phyloP scores from a whole-genome alignment of 2,797 vertebrate genomes.

The Myiotriccus ornatus region DNA sequence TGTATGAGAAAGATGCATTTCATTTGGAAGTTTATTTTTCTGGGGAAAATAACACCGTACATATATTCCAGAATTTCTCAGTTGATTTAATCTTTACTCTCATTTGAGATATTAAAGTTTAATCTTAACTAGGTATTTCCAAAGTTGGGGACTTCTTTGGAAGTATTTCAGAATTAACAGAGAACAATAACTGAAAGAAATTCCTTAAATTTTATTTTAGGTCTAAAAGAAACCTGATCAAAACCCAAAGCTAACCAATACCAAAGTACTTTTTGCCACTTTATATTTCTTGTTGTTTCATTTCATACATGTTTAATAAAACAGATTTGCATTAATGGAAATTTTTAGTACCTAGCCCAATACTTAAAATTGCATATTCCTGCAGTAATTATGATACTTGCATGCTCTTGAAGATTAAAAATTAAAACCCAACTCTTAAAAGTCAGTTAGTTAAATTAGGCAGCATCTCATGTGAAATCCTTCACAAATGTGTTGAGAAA shows the following conservation, averaged over 20 bases:
- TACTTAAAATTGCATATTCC: neutral
- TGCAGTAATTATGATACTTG: neutral
- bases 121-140: neutral
- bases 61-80: neutral
- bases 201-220: neutral
- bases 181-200: neutral
- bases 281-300: neutral
- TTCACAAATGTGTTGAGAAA: conserved; percentile 34
- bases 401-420: conserved; percentile 16
- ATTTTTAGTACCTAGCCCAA: conserved; percentile 48
- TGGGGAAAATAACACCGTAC: neutral
- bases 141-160: neutral
- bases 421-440: conserved; percentile 21
- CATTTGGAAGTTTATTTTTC: neutral
- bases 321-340: neutral
- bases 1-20: neutral
- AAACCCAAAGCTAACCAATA: neutral
- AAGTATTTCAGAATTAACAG: neutral
- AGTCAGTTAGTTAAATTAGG: conserved; percentile 30
- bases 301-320: neutral
- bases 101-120: neutral
- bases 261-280: neutral
- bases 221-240: neutral
- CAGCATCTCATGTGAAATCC: conserved; percentile 29
- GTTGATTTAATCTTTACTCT: neutral